phyloP scores from a whole-genome alignment of 2,797 vertebrate genomes.

The Pelodytes ibericus region DNA sequence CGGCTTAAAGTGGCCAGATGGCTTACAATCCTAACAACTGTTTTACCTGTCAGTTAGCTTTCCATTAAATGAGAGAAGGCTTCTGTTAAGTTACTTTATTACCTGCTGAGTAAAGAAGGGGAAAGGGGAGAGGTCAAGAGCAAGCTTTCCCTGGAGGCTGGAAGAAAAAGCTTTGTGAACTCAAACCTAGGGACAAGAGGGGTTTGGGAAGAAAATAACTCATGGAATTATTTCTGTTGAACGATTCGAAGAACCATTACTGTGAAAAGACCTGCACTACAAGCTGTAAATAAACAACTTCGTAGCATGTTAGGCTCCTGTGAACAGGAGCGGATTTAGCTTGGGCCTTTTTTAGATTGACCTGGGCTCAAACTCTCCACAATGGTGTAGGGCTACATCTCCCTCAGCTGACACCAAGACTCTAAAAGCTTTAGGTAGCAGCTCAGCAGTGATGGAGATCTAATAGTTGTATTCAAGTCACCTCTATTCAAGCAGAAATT shows the following conservation, averaged over 20 bases:
- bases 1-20: slow-evolving; percentile 48
- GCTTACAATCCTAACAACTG: slow-evolving; percentile 50
- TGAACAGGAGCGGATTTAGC: background rate
- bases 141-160: slow-evolving; percentile 38
- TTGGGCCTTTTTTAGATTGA: no score
- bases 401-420: no score
- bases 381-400: no score
- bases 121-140: slow-evolving; percentile 50
- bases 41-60: slow-evolving; percentile 51
- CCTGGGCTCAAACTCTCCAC: no score
- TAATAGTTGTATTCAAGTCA: no score
- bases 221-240: slow-evolving; percentile 42
- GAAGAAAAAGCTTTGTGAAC: slow-evolving; percentile 44
- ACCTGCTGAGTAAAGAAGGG: slow-evolving; percentile 52
- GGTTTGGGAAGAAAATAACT: slow-evolving; percentile 39
- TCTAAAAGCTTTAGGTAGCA: no score
- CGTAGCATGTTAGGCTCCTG: background rate
- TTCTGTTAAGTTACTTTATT: slow-evolving; percentile 52
- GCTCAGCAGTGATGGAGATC: no score
- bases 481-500: no score
- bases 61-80: slow-evolving; percentile 49
- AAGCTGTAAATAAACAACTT: slow-evolving; percentile 26
- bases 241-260: slow-evolving; percentile 30
- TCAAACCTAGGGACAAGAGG: slow-evolving; percentile 5
- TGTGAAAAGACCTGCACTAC: slow-evolving; percentile 10